phyloP scores from a whole-genome alignment of 2,888 invertebrate species.

The Diadegma fenestrale region DNA sequence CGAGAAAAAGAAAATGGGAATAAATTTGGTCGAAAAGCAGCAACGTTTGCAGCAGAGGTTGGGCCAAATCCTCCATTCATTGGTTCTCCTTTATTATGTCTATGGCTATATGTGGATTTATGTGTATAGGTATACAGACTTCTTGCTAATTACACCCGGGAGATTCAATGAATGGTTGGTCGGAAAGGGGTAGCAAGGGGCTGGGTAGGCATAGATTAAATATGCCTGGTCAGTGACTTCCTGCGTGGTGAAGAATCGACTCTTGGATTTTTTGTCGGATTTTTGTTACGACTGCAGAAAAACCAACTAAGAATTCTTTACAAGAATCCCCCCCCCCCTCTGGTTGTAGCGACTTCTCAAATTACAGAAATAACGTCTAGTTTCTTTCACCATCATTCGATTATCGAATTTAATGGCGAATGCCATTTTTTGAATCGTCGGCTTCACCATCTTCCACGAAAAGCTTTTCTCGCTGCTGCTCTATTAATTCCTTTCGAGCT shows the following conservation, averaged over 20 bases:
- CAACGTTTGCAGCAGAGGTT: slow-evolving; percentile 42
- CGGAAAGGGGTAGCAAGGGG: slow-evolving; percentile 2
- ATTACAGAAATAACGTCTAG: neutral
- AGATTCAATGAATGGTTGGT: slow-evolving; percentile 42
- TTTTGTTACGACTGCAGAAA: neutral
- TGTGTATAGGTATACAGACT: slow-evolving; percentile 16
- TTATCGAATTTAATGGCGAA: neutral
- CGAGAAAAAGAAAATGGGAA: slow-evolving; percentile 59
- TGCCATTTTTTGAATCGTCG: no score
- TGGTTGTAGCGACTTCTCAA: neutral
- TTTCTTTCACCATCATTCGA: neutral
- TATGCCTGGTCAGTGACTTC: slow-evolving; percentile 45
- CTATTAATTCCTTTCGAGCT: neutral
- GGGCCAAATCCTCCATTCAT: slow-evolving; percentile 55
- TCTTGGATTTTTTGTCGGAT: slow-evolving; percentile 30
- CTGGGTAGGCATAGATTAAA: slow-evolving; percentile 45
- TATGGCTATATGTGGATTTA: slow-evolving; percentile 23
- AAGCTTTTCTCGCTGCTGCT: neutral
- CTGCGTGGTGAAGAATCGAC: slow-evolving; percentile 32
- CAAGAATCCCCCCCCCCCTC: neutral
- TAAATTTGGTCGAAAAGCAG: slow-evolving; percentile 60
- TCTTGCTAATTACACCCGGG: slow-evolving; percentile 59
- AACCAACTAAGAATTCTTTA: slow-evolving; percentile 2
- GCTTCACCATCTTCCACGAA: neutral
- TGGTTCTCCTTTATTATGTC: slow-evolving; percentile 35